Evolutionary conservation across 2,888 invertebrate genomes (phyloP), one percentile per base, ranked within the genome.

Genomic region (Hoplodrina blanda): DNA sequence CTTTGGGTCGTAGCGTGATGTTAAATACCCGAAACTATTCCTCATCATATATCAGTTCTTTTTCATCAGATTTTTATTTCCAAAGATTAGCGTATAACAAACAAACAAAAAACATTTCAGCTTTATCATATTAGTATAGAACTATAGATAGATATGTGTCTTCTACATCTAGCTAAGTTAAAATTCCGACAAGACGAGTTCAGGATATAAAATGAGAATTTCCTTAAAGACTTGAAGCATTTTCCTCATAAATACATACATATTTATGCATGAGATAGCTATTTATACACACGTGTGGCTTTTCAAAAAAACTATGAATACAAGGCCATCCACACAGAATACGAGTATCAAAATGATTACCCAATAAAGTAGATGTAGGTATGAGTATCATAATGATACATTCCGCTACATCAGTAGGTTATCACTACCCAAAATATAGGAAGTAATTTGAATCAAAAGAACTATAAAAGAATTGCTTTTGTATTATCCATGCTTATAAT

Each of bases 241-340:
- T 56, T 64, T 75, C 33, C 65, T 56, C 49, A n/a, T 55, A 20
- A n/a, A 62, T 62, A 7, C 17, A 62, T 62, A 7, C 17, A 73
- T 62, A 19, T 66, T 41, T 30, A 62, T 30, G n/a, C 20, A 55
- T 55, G n/a, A 55, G 19, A 4, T 20, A 73, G 25, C 33, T 20
- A 44, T 37, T 37, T 41, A 65, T 41, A 50, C 1, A 46, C 17
- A 17, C 41, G 15, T 52, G 25, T 52, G 25, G 52, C 25, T 64
- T 54, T 11, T 4, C 13, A 17, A 46, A 73, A 73, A 64, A 15
- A 41, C n/a, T 41, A 74, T 33, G 20, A 10, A 17, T 11, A 13
- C 50, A 52, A 75, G 44, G 44, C 0, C n/a, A 44, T 50, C 15
- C 11, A 3, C 7, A 46, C 19, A 46, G 13, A 37, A 17, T 75